Evolutionary conservation across 2,888 invertebrate genomes (phyloP), one percentile per base, ranked within the genome.

Genomic region (Aphidius colemani): DNA sequence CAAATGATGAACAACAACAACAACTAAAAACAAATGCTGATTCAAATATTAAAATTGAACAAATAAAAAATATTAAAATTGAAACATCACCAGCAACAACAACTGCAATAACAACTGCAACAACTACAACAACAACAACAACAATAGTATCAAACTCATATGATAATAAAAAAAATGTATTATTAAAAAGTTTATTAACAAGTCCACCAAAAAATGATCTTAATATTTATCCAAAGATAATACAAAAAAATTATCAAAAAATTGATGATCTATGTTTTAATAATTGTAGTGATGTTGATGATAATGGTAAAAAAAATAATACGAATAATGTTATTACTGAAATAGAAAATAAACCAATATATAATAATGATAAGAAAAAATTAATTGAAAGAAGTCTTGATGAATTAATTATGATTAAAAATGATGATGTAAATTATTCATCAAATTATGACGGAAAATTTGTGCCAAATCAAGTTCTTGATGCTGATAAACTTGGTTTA

Each of bases 401-500:
- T 59, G 62, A 85, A 76, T 70, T 86, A 82, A 70, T 87, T 82
- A 75, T 83, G 82, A 70, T 87, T 82, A 74, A 88, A 82, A 82
- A 87, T 76, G 77, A 80, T 11, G 84, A 85, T 5, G 80, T 87
- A 6, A 87, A 87, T 0, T 85, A 85, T 0, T 86, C 86, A 1
- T 84, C 87, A 13, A 83, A 88, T 53, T 88, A 88, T 73, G 88
- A 88, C 46, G 89, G 89, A 73, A 85, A 86, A 7, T 81, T 89
- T 10, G 89, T 88, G 18, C 86, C 91, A 48, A 78, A 75, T 64
- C 81, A 81, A 55, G 84, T 87, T 18, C 78, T 88, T n/a, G 88
- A 88, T 72, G 88, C 87, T 9, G 89, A 89, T 71, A 85, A 86
- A 11, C 78, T 90, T n/a, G 90, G 89, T 0, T 84, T 91, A 13